Base-by-base conservation (phyloP, 2,888 invertebrate genomes). In the Sthenelais limicola region DNA sequence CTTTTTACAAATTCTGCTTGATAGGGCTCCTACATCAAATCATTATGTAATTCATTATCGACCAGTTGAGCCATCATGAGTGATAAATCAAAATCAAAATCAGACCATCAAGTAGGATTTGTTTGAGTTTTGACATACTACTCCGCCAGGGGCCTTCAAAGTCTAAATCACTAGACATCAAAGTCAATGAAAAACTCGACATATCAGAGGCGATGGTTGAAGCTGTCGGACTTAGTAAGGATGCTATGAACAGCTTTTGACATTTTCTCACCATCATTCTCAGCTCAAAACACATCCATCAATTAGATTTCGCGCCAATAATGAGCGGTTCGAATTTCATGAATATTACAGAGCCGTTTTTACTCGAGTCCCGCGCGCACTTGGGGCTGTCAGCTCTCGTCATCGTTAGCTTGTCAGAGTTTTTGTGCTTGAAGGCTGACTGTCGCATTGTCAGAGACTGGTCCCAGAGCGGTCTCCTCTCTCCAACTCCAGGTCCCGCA, bases 281-380 rank as follows among this genome's bases (percentile, higher is more conserved):
- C 26, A 26, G 62, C 62, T 62, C 26, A 62, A 62, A 62, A 62
- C 62, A 62, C 62, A 62, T 38, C 62, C 62, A 62, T 62, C 62
- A 62, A 62, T 62, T 62, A 62, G 62, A 62, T 62, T 62, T 62
- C 62, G 62, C 62, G 43, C 62, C 38, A 62, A 62, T 62, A 62
- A 62, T 62, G 62, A 62, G 62, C 38, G 62, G 62, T 62, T 62
- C 62, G 43, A 62, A 62, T 62, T 62, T 62, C 62, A 62, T 62
- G 62, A 62, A 62, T 62, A 62, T 62, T 62, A 38, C 62, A 62
- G 38, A 38, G 21, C 62, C 26, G 24, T 43, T 43, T 62, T 43
- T 24, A 21, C 3, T 21, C 3, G 24, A 2, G 28, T 28, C n/a
- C 28, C 68, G n/a, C 24, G 28, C 49, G 32, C 62, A 38, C 62